Evolutionary conservation across 2,797 vertebrate species (phyloP), one percentile per base, ranked within the genome.

Genomic region (Taenioides sp.): DNA sequence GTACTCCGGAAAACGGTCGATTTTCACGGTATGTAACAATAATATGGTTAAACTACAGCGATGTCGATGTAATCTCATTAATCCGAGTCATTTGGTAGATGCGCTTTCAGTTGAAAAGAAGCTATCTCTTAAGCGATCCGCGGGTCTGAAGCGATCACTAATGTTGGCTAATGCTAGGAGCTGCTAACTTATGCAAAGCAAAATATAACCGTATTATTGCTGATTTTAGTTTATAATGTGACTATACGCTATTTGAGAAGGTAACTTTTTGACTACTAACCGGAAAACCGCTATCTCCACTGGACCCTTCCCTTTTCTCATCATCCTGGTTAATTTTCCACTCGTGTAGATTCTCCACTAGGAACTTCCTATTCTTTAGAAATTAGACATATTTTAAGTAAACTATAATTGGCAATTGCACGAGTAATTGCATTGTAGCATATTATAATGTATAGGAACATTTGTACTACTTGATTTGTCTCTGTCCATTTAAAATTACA

Each of bases 21-120:
- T n/a, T 23, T 9, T 23, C 7, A 20, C 34, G 83, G 87, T 87
- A 84, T 2, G 87, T 87, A 50, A 47, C 61, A 7, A 65, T 9
- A 27, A 14, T 49, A 10, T 14, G 22, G 6, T 7, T 27, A 11
- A 4, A 65, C 18, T 27, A 49, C 17, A 16, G 3, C 9, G 14
- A 43, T 49, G 18, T 50, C 40, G 7, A 47, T 27, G n/a, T 25
- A 49, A 49, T 25, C 23, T 17, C 16, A 27, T 23, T 20, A 50
- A 65, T 10, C 23, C 7, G 23, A 11, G 40, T 65, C 16, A 18
- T 65, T 49, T 50, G 17, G 0, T 11, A 2, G 40, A 18, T 9
- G 43, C 7, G 23, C 16, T 49, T 18, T 65, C 7, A 16, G 20
- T 50, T 25, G 64, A 65, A 27, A 25, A 49, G 14, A 2, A 17